A percentile compares a stretch with the other conserved stretches of the same genome.
Evolutionary conservation across 2,113 vertebrate genomes (phyloP).

Genomic region (Thymallus thymallus): DNA sequence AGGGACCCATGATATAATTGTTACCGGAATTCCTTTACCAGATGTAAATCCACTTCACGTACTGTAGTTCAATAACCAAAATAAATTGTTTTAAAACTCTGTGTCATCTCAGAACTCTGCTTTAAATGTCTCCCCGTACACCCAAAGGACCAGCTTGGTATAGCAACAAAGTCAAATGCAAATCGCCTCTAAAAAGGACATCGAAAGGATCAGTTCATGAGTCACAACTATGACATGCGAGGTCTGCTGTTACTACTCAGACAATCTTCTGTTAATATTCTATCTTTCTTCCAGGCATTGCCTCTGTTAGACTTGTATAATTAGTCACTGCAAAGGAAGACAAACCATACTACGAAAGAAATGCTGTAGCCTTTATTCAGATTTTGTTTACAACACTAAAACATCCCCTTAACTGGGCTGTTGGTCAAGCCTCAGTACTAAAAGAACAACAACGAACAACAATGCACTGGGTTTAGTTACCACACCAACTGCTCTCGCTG

Average conservation of each 20-base stretch:
- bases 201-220: background rate
- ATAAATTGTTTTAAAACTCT: too few species aligned
- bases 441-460: background rate
- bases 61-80: too few species aligned
- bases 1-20: too few species aligned
- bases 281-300: background rate
- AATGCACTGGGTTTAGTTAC: background rate
- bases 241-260: too few species aligned
- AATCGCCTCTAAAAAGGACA: background rate
- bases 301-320: background rate
- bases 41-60: too few species aligned
- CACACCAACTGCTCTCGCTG: background rate
- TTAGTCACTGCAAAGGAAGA: too few species aligned
- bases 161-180: background rate
- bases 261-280: background rate
- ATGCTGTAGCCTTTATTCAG: too few species aligned
- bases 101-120: background rate
- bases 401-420: background rate
- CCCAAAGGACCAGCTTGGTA: background rate
- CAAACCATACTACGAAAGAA: too few species aligned
- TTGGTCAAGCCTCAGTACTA: background rate
- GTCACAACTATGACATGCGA: background rate
- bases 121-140: constrained; percentile 9
- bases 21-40: too few species aligned
- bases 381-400: background rate